phyloP scores from a whole-genome alignment of 2,113 vertebrate species.

The Motacilla alba region DNA sequence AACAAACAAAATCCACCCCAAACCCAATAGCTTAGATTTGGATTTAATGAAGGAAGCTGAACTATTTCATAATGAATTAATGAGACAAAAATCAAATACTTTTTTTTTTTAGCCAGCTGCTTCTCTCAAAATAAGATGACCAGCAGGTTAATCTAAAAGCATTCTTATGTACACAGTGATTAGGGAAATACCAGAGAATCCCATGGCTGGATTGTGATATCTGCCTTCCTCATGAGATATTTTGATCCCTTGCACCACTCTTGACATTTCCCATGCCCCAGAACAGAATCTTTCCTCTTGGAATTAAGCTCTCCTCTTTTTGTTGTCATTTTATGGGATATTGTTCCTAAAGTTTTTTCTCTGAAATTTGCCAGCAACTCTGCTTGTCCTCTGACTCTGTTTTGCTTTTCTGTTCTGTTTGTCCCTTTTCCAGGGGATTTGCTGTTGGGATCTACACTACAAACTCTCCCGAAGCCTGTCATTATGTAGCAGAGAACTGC shows the following conservation, averaged over 20 bases:
- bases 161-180: not conserved
- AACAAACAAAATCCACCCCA: accelerated
- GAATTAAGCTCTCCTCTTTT: not conserved
- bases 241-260: not conserved
- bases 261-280: not conserved
- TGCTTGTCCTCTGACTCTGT: not conserved
- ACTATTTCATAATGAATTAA: not conserved
- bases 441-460: constrained; percentile 94
- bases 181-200: not conserved
- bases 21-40: not conserved
- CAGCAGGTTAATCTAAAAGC: not conserved
- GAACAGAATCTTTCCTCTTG: not conserved
- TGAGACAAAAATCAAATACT: not conserved
- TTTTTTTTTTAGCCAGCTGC: not conserved
- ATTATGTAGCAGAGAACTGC: constrained; percentile 82
- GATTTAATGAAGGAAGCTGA: not conserved
- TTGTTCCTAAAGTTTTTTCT: not conserved
- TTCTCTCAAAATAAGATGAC: not conserved
- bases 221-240: not conserved
- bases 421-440: constrained; percentile 75
- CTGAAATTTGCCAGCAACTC: not conserved
- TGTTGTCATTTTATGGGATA: not conserved
- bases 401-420: not conserved
- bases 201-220: not conserved
- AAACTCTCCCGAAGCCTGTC: constrained; percentile 87